Base-by-base conservation (phyloP, 2,888 invertebrate species). In the Ichneumoninae sp. region DNA sequence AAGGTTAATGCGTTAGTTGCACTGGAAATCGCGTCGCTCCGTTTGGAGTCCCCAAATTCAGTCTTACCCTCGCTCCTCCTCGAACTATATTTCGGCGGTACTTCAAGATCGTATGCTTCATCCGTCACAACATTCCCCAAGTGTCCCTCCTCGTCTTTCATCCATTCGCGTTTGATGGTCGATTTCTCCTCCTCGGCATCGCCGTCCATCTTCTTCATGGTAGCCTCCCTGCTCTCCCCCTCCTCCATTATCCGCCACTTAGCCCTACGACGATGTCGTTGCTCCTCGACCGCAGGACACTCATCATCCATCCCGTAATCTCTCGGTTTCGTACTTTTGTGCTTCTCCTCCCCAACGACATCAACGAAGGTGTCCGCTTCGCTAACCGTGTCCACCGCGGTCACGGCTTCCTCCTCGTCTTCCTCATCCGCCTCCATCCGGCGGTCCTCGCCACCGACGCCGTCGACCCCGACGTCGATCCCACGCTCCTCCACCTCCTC, bases 161-260 rank as follows among this genome's bases (percentile, higher is more conserved):
- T 13, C 82, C 79, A 82, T 26, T 44, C 82, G n/a, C 65, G 66
- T 68, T 79, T 62, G 4, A 78, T 75, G 60, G 44, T 47, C 36
- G 77, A 75, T 69, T 72, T 76, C 19, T 80, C 72, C 26, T 81
- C 81, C 8, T 81, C 81, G 6, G n/a, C 62, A 10, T n/a, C 50
- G 47, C 50, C 47, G 10, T 26, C 52, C 16, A 44, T 70, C 66
- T 75, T 82, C 40, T 78, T 69, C 22, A 66, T 36, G 13, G 52
- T 26, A 1, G 52, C 52, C 7, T 69, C 70, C n/a, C 50, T 30
- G 13, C 30, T 89, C 57, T 90, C 90, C 13, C 36, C 89, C 54
- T 90, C 91, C 13, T 91, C 90, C 19, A 88, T 83, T 50, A 92
- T 85, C 40, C 87, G 88, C 92, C 92, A 92, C 66, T 91, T 92